Evolutionary conservation across 2,113 vertebrate species (phyloP), one percentile per base, ranked within the genome.

Genomic region (Andinoacara biseriatus): DNA sequence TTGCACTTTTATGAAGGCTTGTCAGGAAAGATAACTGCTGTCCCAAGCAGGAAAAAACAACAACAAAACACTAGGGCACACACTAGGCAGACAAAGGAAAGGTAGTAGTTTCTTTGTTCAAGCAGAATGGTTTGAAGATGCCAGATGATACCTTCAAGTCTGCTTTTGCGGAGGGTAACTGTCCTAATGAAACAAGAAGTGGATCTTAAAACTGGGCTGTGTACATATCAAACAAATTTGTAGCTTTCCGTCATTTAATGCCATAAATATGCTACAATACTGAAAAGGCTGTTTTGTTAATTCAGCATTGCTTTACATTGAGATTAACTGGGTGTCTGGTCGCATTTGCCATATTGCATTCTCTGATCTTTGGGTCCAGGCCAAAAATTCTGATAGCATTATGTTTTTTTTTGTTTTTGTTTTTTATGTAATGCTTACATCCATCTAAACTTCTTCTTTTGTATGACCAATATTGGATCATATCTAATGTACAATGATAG

Each of bases 1-100:
- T 60, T 89, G 81, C 58, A 63, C 81, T 87, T 80, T 79, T 40
- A 86, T 83, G 86, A 84, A 61, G 74, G 7, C 58, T 62, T 56
- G 81, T 88, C 52, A 85, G 38, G 77, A 54, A 33, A 62, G 65
- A 76, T 86, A 83, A 76, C 59, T 52, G 80, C 54, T 63, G 75
- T 49, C 38, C 61, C 61, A 10, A 87, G 1, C 5, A 11, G 82
- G 79, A 78, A 62, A 79, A 56, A 67, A 20, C 15, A 18, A 49
- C 46, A 43, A 43, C 10, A 43, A 49, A 31, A 52, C 11, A 31
- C 43, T 20, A 52, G 24, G 3, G 20, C 17, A 72, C 58, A 65
- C 2, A 46, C 5, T 38, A 38, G 1, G n/a, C 17, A 78, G 7
- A 31, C 43, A 38, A 59, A 75, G 63, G 81, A 14, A 35, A 59